Conservation (phyloP, 2,888 invertebrate genomes). For the Tupiocoris notatus region DNA sequence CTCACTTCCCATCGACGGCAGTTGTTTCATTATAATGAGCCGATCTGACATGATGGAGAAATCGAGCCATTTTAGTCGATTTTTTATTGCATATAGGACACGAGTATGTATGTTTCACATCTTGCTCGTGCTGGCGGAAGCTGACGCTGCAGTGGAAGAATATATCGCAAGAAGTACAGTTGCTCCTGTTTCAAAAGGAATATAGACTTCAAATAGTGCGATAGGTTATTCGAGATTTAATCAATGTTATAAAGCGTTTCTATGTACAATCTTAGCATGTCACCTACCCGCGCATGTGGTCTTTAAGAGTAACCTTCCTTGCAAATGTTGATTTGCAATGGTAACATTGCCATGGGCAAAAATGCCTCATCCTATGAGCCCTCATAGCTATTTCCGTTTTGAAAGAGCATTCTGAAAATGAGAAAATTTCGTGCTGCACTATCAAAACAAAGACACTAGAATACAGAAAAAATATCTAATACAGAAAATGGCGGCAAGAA, state of each 20-base stretch:
- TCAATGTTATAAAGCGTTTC: not conserved
- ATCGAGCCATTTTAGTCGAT: not conserved
- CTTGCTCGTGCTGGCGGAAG: constrained; percentile 1
- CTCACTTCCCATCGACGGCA: constrained; percentile 15
- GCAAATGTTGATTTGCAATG: not conserved
- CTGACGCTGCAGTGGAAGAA: not conserved
- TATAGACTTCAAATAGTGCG: too few species aligned
- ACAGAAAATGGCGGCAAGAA: too few species aligned
- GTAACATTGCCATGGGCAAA: not conserved
- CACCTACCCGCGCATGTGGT: not conserved
- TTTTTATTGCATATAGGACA: not conserved
- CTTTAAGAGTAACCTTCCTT: not conserved
- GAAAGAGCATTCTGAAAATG: not conserved
- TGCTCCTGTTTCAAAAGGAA: too few species aligned
- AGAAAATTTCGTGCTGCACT: too few species aligned
- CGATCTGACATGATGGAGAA: not conserved
- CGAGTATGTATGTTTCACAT: not conserved
- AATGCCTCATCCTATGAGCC: not conserved
- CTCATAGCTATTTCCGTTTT: not conserved
- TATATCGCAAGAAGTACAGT: not conserved
- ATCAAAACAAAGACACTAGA: too few species aligned
- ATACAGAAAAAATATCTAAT: too few species aligned
- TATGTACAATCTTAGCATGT: not conserved
- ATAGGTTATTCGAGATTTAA: too few species aligned
- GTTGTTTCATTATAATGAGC: constrained; percentile 11